Evolutionary conservation across 2,888 invertebrate species (phyloP), one percentile per base, ranked within the genome.

Genomic region (Erebia aethiops): DNA sequence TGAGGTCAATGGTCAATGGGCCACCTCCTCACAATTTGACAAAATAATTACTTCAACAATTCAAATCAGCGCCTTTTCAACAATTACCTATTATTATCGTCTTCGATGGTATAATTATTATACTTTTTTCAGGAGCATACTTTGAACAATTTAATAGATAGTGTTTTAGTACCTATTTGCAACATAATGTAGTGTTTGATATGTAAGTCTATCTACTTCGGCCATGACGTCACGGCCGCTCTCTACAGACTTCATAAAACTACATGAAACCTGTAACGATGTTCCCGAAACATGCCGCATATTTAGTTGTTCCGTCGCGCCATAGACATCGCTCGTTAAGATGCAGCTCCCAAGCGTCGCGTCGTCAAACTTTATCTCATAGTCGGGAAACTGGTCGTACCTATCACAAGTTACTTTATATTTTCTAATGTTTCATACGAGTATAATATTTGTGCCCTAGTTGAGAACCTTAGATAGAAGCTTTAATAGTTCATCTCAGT

Each of bases 351-450:
- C 5, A 26, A 26, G 57, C 26, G 7, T 57, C 57, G 13, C 13
- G 57, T n/a, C n/a, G n/a, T n/a, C n/a, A 57, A 57, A 57, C 26
- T 57, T 57, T 57, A 57, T 57, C 57, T 57, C 7, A 26, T 57
- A 57, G 18, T 7, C 26, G 7, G 7, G 7, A 26, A 57, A 14
- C 5, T 8, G 10, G 11, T 14, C 13, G 56, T 0, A 49, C 14
- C 2, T 51, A n/a, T 51, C n/a, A n/a, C 1, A n/a, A 51, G 51
- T 5, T n/a, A 51, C 7, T n/a, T 14, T n/a, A n/a, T 46, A 46
- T 35, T 35, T 35, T 35, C 35, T 35, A 35, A 35, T 35, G 35
- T 35, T 35, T 7, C 35, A n/a, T n/a, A n/a, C n/a, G n/a, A n/a
- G 35, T 35, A 7, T 35, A 26, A 3, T 26, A 35, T 35, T 35